Evolutionary conservation across 2,888 invertebrate species (phyloP), one percentile per base, ranked within the genome.

Genomic region (Slavum lentiscoides): DNA sequence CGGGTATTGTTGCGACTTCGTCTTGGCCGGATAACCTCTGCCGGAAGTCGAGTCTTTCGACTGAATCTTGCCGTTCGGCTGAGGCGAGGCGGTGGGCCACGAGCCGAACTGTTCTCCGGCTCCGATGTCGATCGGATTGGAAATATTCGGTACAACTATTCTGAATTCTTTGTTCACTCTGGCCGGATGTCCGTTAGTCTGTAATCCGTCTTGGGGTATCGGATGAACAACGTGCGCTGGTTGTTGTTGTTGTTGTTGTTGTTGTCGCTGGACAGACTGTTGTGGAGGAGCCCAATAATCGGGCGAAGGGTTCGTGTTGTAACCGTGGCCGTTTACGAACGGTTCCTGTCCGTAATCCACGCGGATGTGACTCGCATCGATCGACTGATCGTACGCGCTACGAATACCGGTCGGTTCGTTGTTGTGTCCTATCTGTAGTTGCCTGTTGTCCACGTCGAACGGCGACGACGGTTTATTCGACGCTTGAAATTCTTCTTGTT

Each of bases 71-170:
- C 23, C 30, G 9, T 55, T 58, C 23, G 23, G 55, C 30, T 39
- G 21, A 7, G 43, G 21, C 6, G 30, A 21, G 19, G 17, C 19
- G 13, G 30, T 30, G 30, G 43, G 13, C 49, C 49, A 21, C 17
- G 37, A 17, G 62, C 6, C 30, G 7, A 23, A 61, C 11, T 53
- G 64, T 64, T 80, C 72, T 30, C 23, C 43, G 30, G 30, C 30
- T 30, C 23, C 49, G 7, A 59, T 68, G 30, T 76, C 43, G 58
- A 19, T 30, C 19, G 70, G 55, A 2, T 55, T 23, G 37, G 80
- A 55, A 70, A 80, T 55, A 64, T 80, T 43, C 39, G 80, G 64
- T 23, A 80, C 70, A 4, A 80, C 64, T 70, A 80, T 72, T 80
- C 15, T 21, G 72, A 80, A 80, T 55, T 80, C 70, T 23, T 70